Evolutionary conservation across 2,113 vertebrate genomes (phyloP).

Genomic region (Cyanoliseus patagonus): DNA sequence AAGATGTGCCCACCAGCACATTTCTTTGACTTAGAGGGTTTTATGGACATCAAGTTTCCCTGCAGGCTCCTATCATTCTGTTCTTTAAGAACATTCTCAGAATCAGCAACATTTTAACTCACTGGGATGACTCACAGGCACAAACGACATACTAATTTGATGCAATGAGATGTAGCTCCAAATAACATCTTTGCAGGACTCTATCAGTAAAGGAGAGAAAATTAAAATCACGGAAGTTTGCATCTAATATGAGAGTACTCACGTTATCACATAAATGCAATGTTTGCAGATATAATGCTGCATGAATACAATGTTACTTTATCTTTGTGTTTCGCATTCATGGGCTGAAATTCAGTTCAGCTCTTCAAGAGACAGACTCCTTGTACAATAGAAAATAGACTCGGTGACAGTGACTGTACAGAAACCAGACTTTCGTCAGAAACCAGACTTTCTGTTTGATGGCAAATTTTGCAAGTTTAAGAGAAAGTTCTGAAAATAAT

Average conservation of each 20-base stretch:
- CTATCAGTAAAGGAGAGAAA: neutral
- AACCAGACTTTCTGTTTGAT: neutral
- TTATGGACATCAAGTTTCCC: neutral
- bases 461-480: neutral
- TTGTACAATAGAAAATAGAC: neutral
- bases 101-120: neutral
- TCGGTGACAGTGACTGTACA: neutral
- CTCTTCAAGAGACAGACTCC: neutral
- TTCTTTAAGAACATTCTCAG: neutral
- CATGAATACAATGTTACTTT: neutral
- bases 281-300: neutral
- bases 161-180: neutral
- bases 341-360: neutral
- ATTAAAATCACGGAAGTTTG: neutral
- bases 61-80: neutral
- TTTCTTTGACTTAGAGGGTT: neutral
- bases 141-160: neutral
- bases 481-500: neutral
- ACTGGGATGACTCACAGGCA: neutral
- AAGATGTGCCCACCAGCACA: neutral
- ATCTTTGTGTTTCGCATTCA: neutral
- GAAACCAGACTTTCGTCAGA: neutral
- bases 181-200: neutral
- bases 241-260: neutral
- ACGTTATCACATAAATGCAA: neutral